phyloP scores from a whole-genome alignment of 2,113 vertebrate genomes.

The Columba livia region DNA sequence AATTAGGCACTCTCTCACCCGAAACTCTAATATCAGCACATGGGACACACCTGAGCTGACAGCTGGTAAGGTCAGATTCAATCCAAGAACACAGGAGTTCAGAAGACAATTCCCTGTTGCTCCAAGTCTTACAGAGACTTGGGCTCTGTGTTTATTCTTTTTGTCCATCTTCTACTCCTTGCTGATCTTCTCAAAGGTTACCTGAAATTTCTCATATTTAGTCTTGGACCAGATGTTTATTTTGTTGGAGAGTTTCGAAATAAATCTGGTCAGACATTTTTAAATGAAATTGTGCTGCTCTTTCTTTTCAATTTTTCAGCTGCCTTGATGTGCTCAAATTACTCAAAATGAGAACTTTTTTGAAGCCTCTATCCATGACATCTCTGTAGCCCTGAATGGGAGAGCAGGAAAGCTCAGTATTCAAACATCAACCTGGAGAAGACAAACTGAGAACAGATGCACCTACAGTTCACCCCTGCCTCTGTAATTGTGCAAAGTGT shows the following conservation, averaged over 20 bases:
- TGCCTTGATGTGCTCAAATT: neutral
- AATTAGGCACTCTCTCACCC: neutral
- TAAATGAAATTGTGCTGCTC: neutral
- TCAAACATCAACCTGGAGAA: neutral
- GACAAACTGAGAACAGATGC: neutral
- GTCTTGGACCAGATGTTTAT: neutral
- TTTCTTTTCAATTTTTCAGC: neutral
- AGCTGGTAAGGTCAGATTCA: neutral
- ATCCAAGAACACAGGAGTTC: neutral
- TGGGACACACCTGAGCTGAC: neutral
- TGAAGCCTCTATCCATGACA: neutral
- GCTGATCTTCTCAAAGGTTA: neutral
- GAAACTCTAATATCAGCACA: neutral
- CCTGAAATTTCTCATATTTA: neutral
- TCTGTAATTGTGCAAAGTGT: neutral
- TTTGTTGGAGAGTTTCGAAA: conserved; percentile 7
- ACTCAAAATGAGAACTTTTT: neutral
- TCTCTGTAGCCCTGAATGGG: neutral
- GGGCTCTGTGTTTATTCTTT: neutral
- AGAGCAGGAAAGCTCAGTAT: neutral
- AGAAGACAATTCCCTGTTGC: neutral
- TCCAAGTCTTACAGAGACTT: neutral
- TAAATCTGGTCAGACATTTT: neutral
- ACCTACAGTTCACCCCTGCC: neutral
- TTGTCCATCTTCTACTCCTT: neutral